These are phyloP conservation scores for Zootoca vivipara DNA, from an alignment of 2,113 vertebrate genomes.

Conservation along the genomic window DNA sequence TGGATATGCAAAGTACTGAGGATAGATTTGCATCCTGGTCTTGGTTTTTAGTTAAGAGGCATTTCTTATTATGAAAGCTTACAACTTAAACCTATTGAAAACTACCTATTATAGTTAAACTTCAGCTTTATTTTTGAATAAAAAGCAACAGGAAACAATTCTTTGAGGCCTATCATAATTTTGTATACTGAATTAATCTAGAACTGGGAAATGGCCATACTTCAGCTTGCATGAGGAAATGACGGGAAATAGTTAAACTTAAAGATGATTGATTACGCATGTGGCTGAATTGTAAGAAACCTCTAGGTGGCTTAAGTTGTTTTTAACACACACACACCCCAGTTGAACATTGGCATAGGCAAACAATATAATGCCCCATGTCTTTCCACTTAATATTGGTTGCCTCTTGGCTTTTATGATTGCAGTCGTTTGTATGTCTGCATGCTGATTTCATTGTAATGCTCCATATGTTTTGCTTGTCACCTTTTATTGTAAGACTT, in stretches of 20 bases:
- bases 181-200: not conserved
- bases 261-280: not conserved
- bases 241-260: not conserved
- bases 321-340: not conserved
- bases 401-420: not conserved
- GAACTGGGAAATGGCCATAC: not conserved
- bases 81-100: conserved; percentile 20
- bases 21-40: conserved; percentile 30
- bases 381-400: rapidly evolving
- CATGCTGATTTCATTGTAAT: conserved; percentile 23
- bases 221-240: not conserved
- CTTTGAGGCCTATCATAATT: not conserved
- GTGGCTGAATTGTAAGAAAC: not conserved
- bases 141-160: not conserved
- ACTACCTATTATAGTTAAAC: not conserved
- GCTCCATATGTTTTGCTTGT: conserved; percentile 16
- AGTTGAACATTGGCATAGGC: not conserved
- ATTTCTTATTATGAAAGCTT: conserved; percentile 28
- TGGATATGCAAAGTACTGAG: not conserved
- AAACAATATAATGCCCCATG: not conserved
- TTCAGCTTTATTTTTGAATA: not conserved
- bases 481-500: conserved; percentile 22
- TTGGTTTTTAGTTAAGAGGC: conserved; percentile 14
- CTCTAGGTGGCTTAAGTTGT: not conserved
- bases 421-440: conserved; percentile 8